These are phyloP conservation scores for Tragelaphus eurycerus DNA, from an alignment of 2,797 vertebrate species.

Conservation along the genomic window DNA sequence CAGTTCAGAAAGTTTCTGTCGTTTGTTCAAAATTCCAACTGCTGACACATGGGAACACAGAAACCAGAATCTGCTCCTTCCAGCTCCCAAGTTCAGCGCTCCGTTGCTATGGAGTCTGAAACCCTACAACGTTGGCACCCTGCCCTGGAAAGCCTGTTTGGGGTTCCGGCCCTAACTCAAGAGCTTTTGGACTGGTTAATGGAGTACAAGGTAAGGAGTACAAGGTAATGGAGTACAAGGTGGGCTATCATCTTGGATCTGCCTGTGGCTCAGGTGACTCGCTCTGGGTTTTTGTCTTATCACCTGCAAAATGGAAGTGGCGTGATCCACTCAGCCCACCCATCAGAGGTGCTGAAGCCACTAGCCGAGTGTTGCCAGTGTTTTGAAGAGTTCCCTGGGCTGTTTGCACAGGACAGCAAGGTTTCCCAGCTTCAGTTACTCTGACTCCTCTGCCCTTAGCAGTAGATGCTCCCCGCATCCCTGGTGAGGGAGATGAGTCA, in stretches of 20 bases:
- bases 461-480: neutral
- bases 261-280: neutral
- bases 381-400: neutral
- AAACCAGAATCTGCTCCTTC: neutral
- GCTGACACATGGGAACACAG: neutral
- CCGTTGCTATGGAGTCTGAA: neutral
- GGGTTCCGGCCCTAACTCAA: neutral
- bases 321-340: neutral
- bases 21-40: neutral
- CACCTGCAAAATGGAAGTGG: neutral
- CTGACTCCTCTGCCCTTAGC: neutral
- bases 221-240: too few species aligned
- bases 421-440: neutral
- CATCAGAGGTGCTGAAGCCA: neutral
- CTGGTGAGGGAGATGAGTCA: neutral
- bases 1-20: neutral
- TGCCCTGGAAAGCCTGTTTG: neutral
- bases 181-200: neutral
- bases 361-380: too few species aligned
- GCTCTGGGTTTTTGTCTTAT: neutral
- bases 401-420: neutral
- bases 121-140: neutral
- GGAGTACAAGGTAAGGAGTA: too few species aligned
- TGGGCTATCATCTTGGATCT: neutral
- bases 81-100: neutral